Conservation (phyloP, 2,113 vertebrate species). For the Cebus imitator region DNA sequence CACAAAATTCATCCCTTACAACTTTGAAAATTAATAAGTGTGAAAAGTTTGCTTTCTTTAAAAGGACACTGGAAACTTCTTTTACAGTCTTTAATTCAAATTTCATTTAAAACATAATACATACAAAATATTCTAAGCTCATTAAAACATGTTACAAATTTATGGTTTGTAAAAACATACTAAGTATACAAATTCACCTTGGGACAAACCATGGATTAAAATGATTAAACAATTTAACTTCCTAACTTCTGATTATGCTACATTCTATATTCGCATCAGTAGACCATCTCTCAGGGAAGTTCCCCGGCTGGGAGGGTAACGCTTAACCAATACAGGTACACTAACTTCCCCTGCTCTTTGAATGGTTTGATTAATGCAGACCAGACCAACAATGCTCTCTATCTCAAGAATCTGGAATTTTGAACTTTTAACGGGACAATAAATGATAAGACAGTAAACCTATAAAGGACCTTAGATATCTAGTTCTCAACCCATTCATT, state of each 20-base stretch:
- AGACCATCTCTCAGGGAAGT: neutral
- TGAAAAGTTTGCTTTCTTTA: constrained; percentile 48
- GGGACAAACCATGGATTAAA: constrained; percentile 22
- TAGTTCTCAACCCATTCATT: constrained; percentile 20
- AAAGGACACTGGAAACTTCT: constrained; percentile 39
- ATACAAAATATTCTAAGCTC: constrained; percentile 13
- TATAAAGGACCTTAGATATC: neutral
- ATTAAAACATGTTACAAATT: constrained; percentile 14
- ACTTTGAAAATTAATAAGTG: neutral
- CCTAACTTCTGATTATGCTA: neutral
- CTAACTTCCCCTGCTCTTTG: neutral
- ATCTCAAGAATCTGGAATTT: constrained; percentile 22
- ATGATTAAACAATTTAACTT: constrained; percentile 2
- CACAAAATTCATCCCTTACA: constrained; percentile 11
- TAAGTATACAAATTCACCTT: constrained; percentile 5
- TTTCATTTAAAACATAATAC: neutral
- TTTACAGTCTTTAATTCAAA: constrained; percentile 33
- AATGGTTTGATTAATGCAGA: neutral
- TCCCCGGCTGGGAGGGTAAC: neutral
- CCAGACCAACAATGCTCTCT: neutral
- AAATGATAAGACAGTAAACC: neutral
- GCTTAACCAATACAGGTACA: neutral
- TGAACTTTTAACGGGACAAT: neutral
- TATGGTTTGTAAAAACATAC: constrained; percentile 24
- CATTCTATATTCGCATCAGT: neutral